These are phyloP conservation scores for Centropristis striata DNA, from an alignment of 2,113 vertebrate genomes.

Conservation along the genomic window DNA sequence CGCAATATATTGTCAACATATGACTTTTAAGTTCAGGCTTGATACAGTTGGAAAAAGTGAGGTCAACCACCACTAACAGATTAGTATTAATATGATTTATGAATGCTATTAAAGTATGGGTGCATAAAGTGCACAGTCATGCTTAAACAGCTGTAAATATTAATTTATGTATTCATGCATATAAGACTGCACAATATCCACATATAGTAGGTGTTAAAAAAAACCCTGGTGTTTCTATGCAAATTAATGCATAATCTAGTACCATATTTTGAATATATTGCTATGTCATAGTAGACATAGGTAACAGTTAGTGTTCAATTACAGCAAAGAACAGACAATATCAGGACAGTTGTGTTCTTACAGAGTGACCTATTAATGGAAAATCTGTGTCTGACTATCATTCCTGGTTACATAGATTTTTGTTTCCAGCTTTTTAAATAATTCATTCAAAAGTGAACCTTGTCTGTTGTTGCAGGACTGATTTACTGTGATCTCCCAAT, in stretches of 20 bases:
- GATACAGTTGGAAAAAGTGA: slow-evolving; percentile 15
- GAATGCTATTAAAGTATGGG: not conserved
- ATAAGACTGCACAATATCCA: too few species aligned
- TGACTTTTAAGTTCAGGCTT: slow-evolving; percentile 11
- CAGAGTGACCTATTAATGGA: not conserved
- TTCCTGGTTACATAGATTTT: not conserved
- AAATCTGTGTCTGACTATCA: not conserved
- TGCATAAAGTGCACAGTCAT: not conserved
- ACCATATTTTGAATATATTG: not conserved
- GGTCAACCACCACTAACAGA: not conserved
- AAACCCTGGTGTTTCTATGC: not conserved
- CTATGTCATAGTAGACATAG: not conserved
- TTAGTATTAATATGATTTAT: slow-evolving; percentile 35
- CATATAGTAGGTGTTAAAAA: not conserved
- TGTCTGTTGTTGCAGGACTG: not conserved
- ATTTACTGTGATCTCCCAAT: slow-evolving; percentile 14
- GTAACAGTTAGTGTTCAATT: too few species aligned
- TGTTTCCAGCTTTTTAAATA: not conserved
- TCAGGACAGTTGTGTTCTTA: not conserved
- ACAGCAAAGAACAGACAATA: not conserved
- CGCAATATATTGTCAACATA: slow-evolving; percentile 26
- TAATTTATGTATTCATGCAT: not conserved
- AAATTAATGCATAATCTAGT: not conserved
- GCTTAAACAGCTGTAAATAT: not conserved
- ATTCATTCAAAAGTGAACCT: too few species aligned